Conservation (phyloP, 2,797 vertebrate species). For the Tangara arthus region DNA sequence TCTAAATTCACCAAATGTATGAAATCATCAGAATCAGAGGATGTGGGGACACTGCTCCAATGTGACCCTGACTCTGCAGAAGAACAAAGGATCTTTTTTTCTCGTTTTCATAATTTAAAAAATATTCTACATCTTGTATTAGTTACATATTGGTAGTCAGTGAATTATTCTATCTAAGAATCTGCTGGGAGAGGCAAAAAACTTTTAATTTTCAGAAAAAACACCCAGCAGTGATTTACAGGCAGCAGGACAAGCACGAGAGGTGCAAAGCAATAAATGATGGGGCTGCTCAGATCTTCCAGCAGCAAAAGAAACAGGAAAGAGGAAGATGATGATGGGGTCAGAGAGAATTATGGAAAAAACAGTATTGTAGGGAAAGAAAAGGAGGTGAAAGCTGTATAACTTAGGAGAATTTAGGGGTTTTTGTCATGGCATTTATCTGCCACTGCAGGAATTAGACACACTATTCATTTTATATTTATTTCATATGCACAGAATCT, state of each 20-base stretch:
- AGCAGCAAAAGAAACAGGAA: background rate
- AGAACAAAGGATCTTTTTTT: background rate
- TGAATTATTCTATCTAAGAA: background rate
- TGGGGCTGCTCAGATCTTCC: background rate
- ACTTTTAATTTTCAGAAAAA: background rate
- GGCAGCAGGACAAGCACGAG: background rate
- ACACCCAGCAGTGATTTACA: background rate
- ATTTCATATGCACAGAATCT: background rate
- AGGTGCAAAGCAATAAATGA: background rate
- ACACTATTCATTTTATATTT: background rate
- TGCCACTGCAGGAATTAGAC: background rate
- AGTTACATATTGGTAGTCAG: background rate
- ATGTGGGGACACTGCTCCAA: background rate
- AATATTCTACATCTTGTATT: background rate
- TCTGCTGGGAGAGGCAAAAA: background rate
- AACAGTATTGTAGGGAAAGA: background rate
- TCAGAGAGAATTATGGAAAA: background rate
- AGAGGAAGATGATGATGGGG: background rate
- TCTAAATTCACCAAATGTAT: background rate
- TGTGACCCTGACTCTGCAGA: background rate
- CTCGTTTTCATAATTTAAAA: background rate
- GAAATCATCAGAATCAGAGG: background rate
- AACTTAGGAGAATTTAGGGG: accelerated
- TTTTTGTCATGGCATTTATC: background rate
- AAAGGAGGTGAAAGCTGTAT: background rate